Conservation (phyloP, 2,888 invertebrate genomes). For the Amphipyra tragopoginis region DNA sequence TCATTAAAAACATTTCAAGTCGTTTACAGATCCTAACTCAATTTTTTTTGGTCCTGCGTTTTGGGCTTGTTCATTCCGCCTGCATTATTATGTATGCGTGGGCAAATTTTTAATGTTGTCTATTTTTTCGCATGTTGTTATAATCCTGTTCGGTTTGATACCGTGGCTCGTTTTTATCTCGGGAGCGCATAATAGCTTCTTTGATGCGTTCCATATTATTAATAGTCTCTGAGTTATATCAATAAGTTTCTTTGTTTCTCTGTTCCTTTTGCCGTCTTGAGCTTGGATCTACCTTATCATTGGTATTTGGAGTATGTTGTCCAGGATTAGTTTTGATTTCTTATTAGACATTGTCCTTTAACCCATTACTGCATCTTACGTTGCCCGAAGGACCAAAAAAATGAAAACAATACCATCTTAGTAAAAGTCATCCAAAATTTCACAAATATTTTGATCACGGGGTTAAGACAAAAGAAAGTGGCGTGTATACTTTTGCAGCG, state of each 20-base stretch:
- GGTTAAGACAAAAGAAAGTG: conserved; percentile 43
- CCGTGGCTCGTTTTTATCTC: conserved; percentile 60
- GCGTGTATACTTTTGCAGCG: conserved; percentile 48
- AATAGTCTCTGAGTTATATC: conserved; percentile 43
- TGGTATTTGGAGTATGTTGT: conserved; percentile 11
- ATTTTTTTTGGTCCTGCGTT: conserved; percentile 5
- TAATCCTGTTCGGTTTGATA: conserved; percentile 51
- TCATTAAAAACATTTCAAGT: conserved; percentile 19
- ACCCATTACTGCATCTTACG: not conserved
- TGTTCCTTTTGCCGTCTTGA: conserved; percentile 44
- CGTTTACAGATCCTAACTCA: conserved; percentile 1
- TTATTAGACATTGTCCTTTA: conserved; percentile 5
- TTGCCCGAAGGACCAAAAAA: not conserved
- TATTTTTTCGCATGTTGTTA: conserved; percentile 42
- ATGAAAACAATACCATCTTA: not conserved
- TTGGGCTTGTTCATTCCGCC: conserved; percentile 4
- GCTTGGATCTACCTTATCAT: conserved; percentile 16
- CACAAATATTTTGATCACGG: conserved; percentile 5
- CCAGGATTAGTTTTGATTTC: conserved; percentile 4
- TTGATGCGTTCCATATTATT: conserved; percentile 58
- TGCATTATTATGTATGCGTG: conserved; percentile 9
- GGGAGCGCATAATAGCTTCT: conserved; percentile 56
- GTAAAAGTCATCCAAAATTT: not conserved
- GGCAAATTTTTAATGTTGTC: conserved; percentile 13
- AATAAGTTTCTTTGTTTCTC: conserved; percentile 59